These are phyloP conservation scores for Chascanopsetta lugubris DNA, from an alignment of 2,113 vertebrate species.

Conservation along the genomic window DNA sequence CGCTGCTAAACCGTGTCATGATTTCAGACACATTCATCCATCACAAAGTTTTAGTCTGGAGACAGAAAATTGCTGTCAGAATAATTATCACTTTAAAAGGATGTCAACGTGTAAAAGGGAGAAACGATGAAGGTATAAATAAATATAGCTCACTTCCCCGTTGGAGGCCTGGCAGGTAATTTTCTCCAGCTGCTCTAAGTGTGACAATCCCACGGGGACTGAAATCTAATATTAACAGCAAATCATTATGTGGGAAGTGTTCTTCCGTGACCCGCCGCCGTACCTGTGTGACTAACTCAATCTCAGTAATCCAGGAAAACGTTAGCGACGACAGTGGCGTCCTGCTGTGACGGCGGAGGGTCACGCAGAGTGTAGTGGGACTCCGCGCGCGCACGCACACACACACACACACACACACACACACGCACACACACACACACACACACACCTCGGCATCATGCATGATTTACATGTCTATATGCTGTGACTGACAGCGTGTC, in stretches of 20 bases:
- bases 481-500: constrained; percentile 55
- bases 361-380: constrained; percentile 71
- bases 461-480: constrained; percentile 63
- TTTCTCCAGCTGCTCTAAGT: constrained; percentile 77
- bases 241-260: constrained; percentile 80
- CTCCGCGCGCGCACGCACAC: no score
- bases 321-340: constrained; percentile 55
- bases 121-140: constrained; percentile 66
- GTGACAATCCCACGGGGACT: constrained; percentile 77
- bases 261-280: constrained; percentile 65
- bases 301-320: constrained; percentile 74
- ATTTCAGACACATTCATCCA: constrained; percentile 68
- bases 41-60: constrained; percentile 66
- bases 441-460: constrained; percentile 38
- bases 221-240: constrained; percentile 82
- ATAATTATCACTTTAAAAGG: constrained; percentile 81
- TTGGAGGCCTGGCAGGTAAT: constrained; percentile 80
- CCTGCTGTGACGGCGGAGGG: constrained; percentile 70
- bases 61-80: constrained; percentile 60
- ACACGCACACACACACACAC: no score
- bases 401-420: no score
- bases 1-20: constrained; percentile 56
- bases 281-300: constrained; percentile 76
- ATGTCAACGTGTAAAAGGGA: constrained; percentile 64
- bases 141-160: constrained; percentile 78